Base-by-base conservation (phyloP, 2,113 vertebrate genomes). In the Poicephalus meyeri region DNA sequence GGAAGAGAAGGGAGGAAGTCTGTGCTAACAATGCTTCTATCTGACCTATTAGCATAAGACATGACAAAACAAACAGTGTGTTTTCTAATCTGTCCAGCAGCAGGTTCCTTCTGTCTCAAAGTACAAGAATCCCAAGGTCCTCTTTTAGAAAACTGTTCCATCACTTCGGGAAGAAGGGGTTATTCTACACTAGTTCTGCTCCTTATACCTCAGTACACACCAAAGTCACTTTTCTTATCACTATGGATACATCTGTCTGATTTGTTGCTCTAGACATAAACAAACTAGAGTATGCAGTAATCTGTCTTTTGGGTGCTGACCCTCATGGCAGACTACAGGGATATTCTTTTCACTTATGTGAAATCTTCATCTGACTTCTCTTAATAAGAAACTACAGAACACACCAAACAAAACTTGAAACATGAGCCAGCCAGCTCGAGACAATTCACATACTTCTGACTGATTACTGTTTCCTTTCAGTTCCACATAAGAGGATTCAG, bases 1-100 rank as follows among this genome's bases (percentile, higher is more conserved):
- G 92, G 49, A 93, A 91, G 84, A 88, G 44, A 96, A 77, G 89
- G 86, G 92, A 96, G 94, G 97, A 97, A 93, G 74, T 70, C 55
- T 41, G 56, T 55, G n/a, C 66, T 89, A 86, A 97, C 92, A 91
- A 73, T 69, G 44, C 77, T 92, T 80, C 84, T 77, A 61, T 88
- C 82, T 52, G 86, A 88, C 73, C 93, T 39, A 91, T 9, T 53
- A 76, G 61, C 7, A 1, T 60, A 74, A 91, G 63, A 84, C 69
- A 64, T 1, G 26, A 95, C 66, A 87, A 82, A 82, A 83, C 20
- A 70, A 91, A 88, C 55, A 91, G 0, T 0, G 0, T 3, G 13
- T 65, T 82, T 69, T 85, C 77, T 64, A 26, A 44, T 69, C 53
- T 78, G 50, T 86, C 60, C 60, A 71, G 49, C 61, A 73, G 76